Conservation (phyloP, 2,113 vertebrate genomes). For the Entelurus aequoreus region DNA sequence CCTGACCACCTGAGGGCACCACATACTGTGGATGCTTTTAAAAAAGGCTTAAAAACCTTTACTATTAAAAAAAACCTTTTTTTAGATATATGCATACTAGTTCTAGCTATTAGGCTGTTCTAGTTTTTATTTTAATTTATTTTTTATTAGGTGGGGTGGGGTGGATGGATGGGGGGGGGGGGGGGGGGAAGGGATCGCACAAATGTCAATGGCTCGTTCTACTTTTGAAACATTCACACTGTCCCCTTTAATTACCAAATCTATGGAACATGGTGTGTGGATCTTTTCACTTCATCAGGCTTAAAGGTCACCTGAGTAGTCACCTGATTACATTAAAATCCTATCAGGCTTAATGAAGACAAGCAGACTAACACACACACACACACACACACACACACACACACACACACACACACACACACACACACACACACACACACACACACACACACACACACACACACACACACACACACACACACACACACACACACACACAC, state of each 20-base stretch:
- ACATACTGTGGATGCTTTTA: no score
- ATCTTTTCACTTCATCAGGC: slow-evolving; percentile 37
- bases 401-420: not conserved
- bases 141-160: no score
- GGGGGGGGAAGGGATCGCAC: no score
- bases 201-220: not conserved
- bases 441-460: not conserved
- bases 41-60: no score
- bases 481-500: not conserved
- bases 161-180: no score
- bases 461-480: slow-evolving; percentile 6
- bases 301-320: slow-evolving; percentile 4
- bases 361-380: slow-evolving; percentile 9
- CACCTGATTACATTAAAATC: slow-evolving; percentile 34
- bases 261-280: slow-evolving; percentile 22
- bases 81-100: no score
- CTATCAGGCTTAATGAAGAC: slow-evolving; percentile 32
- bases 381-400: not conserved
- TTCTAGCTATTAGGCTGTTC: no score
- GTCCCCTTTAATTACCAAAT: slow-evolving; percentile 16
- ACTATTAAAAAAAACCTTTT: no score
- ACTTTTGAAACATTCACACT: not conserved
- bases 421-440: slow-evolving; percentile 11
- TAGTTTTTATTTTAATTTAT: no score
- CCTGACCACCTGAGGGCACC: no score